phyloP scores from a whole-genome alignment of 1,140 invertebrate species.

The Hypothenemus hampei region DNA sequence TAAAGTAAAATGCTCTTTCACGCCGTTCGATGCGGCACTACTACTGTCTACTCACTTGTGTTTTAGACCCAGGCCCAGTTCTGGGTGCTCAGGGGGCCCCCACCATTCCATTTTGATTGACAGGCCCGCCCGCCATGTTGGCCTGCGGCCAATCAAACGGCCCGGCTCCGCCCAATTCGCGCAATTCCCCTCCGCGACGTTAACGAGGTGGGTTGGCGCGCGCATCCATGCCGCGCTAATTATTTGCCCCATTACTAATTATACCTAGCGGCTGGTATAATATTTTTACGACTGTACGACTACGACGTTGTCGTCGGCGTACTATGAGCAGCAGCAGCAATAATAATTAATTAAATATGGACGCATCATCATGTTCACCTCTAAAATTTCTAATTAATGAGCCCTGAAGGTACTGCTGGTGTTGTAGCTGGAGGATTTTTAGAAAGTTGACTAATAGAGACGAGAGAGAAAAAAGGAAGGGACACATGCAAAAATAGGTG shows the following conservation, averaged over 20 bases:
- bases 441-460: no score
- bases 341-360: slow-evolving; percentile 47
- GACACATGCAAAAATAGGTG: no score
- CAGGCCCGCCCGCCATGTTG: slow-evolving; percentile 44
- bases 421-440: background rate
- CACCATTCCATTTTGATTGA: slow-evolving; percentile 36
- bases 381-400: slow-evolving; percentile 43
- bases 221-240: slow-evolving; percentile 35
- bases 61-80: slow-evolving; percentile 26
- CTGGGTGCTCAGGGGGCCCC: slow-evolving; percentile 32
- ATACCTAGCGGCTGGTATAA: slow-evolving; percentile 46
- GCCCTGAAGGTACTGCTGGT: background rate
- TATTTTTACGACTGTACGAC: slow-evolving; percentile 46
- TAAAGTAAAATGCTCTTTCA: background rate
- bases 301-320: slow-evolving; percentile 33
- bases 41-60: slow-evolving; percentile 44
- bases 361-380: slow-evolving; percentile 43
- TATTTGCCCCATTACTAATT: slow-evolving; percentile 46
- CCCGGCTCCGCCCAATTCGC: slow-evolving; percentile 25
- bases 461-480: no score
- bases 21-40: slow-evolving; percentile 12
- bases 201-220: slow-evolving; percentile 22
- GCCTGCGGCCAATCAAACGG: slow-evolving; percentile 33
- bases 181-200: slow-evolving; percentile 20
- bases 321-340: no score